phyloP scores from a whole-genome alignment of 2,113 vertebrate genomes.

The Emydura subglobosa region DNA sequence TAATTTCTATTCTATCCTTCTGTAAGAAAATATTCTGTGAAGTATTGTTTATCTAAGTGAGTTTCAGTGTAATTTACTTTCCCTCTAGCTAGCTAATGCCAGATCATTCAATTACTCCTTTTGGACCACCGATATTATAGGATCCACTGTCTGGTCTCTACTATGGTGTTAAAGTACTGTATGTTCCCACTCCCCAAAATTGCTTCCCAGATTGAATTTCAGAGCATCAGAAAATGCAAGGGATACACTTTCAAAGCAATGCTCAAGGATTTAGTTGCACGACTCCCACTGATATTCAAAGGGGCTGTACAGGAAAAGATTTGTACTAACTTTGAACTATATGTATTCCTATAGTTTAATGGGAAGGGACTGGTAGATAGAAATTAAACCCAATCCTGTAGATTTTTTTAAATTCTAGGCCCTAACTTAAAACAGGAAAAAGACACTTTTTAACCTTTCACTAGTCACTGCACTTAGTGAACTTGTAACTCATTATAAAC shows the following conservation, averaged over 20 bases:
- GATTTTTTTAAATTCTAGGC: background rate
- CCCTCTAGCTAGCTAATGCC: background rate
- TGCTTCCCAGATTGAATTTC: background rate
- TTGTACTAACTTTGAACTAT: background rate
- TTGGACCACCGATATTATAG: background rate
- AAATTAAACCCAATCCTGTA: conserved; percentile 3
- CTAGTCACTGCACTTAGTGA: background rate
- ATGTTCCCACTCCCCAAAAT: background rate
- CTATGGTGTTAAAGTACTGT: background rate
- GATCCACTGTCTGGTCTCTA: background rate
- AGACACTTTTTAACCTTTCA: background rate
- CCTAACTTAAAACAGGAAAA: background rate
- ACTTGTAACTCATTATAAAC: background rate
- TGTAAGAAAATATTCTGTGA: background rate
- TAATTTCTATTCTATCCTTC: conserved; percentile 13
- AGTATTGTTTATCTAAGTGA: conserved; percentile 39
- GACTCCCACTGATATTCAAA: background rate
- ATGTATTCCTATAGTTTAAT: background rate
- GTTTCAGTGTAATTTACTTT: conserved; percentile 26
- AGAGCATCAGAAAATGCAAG: background rate
- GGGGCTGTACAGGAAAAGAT: background rate
- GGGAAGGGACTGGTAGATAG: background rate
- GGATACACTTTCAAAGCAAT: conserved; percentile 16
- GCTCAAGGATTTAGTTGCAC: background rate
- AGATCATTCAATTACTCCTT: background rate